Percentiles rank a stretch among this genome's conserved stretches.
These are phyloP conservation scores for Petromus typicus DNA, from an alignment of 2,113 vertebrate genomes.

Conservation along the genomic window DNA sequence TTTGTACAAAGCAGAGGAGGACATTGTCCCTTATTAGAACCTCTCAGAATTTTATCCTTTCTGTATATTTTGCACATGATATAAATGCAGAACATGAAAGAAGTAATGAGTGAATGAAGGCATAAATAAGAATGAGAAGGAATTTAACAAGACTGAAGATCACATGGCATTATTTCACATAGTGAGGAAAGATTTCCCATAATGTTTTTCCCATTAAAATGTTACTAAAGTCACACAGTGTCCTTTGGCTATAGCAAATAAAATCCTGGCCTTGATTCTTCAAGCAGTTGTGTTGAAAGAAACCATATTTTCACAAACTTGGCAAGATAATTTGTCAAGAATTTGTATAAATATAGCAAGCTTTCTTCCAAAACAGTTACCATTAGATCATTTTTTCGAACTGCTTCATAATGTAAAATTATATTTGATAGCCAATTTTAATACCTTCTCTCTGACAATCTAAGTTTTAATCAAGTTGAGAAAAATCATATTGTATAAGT, in stretches of 20 bases:
- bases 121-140: not conserved
- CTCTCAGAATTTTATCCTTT: not conserved
- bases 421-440: not conserved
- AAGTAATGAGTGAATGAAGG: not conserved
- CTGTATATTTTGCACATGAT: not conserved
- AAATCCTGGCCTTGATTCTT: conserved; percentile 37
- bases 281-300: conserved; percentile 14
- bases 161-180: not conserved
- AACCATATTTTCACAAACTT: not conserved
- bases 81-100: conserved; percentile 6
- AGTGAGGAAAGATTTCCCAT: not conserved
- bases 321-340: conserved; percentile 36
- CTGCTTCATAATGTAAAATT: not conserved
- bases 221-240: not conserved
- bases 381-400: not conserved
- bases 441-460: not conserved
- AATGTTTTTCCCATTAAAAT: not conserved
- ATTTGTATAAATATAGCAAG: not conserved
- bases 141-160: not conserved
- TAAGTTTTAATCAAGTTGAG: not conserved
- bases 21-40: not conserved
- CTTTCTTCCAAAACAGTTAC: not conserved
- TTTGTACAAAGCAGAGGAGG: not conserved
- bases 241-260: not conserved
- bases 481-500: conserved; percentile 13